Percentiles rank a stretch among this genome's conserved stretches.
These are phyloP conservation scores for Corydoras sp. DNA, from an alignment of 2,113 vertebrate species.

Conservation along the genomic window DNA sequence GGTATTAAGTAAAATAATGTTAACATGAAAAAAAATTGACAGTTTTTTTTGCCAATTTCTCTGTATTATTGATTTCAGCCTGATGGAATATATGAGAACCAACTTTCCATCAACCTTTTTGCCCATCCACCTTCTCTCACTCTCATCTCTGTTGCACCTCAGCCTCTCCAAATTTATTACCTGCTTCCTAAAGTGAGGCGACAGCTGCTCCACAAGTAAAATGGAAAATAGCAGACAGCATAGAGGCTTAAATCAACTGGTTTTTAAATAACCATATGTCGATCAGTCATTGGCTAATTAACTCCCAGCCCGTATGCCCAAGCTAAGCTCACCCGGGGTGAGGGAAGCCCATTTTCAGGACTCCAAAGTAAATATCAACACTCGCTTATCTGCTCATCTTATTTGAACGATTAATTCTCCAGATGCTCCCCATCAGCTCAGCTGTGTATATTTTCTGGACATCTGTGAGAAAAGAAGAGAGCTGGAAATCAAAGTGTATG, in stretches of 20 bases:
- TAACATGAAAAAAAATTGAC: neutral
- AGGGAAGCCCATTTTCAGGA: conserved; percentile 14
- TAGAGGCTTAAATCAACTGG: conserved; percentile 26
- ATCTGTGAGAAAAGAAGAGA: conserved; percentile 42
- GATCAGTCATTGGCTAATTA: conserved; percentile 30
- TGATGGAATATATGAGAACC: neutral
- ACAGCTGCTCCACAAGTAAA: conserved; percentile 50
- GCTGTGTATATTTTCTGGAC: conserved; percentile 36
- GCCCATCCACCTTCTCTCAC: conserved; percentile 4
- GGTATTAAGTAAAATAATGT: too few relatives aligned
- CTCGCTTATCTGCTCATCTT: conserved; percentile 37
- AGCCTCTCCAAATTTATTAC: conserved; percentile 50
- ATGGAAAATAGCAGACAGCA: conserved; percentile 32
- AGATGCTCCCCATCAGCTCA: conserved; percentile 52
- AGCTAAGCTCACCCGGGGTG: conserved; percentile 25
- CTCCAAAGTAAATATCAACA: conserved; percentile 39
- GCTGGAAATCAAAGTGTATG: conserved; percentile 44
- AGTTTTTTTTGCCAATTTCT: neutral
- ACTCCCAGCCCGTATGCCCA: neutral
- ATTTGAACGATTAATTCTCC: conserved; percentile 48
- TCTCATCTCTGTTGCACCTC: conserved; percentile 35
- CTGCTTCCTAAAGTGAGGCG: conserved; percentile 50
- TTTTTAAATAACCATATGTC: conserved; percentile 45
- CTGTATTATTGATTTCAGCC: neutral
- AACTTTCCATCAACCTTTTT: conserved; percentile 31